Conservation (phyloP, 2,113 vertebrate species). For the Hypanus sabinus region DNA sequence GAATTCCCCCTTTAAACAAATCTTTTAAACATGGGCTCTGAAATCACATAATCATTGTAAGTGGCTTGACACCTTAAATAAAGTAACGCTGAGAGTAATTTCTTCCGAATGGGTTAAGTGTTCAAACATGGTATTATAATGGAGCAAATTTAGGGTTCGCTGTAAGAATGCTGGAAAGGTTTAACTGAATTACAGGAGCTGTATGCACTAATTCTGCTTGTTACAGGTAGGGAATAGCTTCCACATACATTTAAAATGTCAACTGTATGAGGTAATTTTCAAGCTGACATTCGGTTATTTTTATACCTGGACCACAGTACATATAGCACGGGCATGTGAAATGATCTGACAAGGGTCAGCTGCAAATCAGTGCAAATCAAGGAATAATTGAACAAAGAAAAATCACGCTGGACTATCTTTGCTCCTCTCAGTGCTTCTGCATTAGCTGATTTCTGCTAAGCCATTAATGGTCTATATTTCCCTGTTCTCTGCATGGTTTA, state of each 20-base stretch:
- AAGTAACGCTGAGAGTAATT: background rate
- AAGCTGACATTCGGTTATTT: slow-evolving; percentile 6
- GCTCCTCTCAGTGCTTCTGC: background rate
- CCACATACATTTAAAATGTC: background rate
- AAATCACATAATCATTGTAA: slow-evolving; percentile 4
- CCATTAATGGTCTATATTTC: background rate
- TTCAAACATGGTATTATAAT: background rate
- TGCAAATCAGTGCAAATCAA: background rate
- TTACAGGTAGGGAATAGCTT: background rate
- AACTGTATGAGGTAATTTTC: background rate
- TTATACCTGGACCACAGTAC: background rate
- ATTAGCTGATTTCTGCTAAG: background rate
- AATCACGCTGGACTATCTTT: background rate
- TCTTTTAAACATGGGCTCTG: slow-evolving; percentile 17
- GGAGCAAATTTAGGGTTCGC: background rate
- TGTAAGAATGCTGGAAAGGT: slow-evolving; percentile 14
- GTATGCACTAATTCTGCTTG: background rate
- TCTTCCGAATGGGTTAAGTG: background rate
- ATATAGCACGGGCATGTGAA: background rate
- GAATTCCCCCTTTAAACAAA: background rate
- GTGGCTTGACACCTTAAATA: background rate
- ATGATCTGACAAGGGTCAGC: background rate
- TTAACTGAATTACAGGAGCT: slow-evolving; percentile 11
- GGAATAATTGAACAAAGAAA: background rate
- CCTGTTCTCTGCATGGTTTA: background rate